Percentiles rank a stretch among this genome's conserved stretches.
Conservation (phyloP, 2,797 vertebrate genomes). For the Xyrichtys novacula region DNA sequence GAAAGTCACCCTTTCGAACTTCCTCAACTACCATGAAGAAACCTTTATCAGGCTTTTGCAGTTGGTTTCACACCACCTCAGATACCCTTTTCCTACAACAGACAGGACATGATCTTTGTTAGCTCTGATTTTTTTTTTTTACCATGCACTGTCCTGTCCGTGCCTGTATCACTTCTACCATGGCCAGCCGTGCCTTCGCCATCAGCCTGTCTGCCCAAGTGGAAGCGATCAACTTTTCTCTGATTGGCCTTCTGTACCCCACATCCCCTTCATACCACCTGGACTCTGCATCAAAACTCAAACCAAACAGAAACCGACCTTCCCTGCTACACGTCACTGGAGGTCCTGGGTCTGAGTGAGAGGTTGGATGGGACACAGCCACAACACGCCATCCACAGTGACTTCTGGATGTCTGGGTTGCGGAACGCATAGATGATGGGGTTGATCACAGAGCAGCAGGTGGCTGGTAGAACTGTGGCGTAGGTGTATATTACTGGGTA, state of each 20-base stretch:
- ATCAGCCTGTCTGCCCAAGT: slow-evolving; percentile 25
- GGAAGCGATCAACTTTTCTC: slow-evolving; percentile 14
- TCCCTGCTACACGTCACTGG: slow-evolving; percentile 90
- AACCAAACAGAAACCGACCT: slow-evolving; percentile 39
- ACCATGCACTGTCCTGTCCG: slow-evolving; percentile 19
- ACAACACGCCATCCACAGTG: slow-evolving; percentile 92
- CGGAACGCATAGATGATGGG: slow-evolving; percentile 93
- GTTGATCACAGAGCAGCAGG: slow-evolving; percentile 93
- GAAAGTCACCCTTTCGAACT: slow-evolving; percentile 21
- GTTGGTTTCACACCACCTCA: slow-evolving; percentile 54
- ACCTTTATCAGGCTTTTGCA: slow-evolving; percentile 62
- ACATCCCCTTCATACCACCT: slow-evolving; percentile 19
- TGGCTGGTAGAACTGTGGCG: slow-evolving; percentile 89
- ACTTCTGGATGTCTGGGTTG: slow-evolving; percentile 94
- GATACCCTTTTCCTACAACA: too few relatives aligned
- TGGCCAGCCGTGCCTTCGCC: slow-evolving; percentile 34
- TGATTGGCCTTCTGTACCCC: neutral
- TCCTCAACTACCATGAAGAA: slow-evolving; percentile 16
- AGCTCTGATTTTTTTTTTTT: slow-evolving; percentile 38
- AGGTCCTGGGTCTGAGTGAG: slow-evolving; percentile 90
- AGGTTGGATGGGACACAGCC: slow-evolving; percentile 88
- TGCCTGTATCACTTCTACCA: slow-evolving; percentile 3
- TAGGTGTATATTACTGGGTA: slow-evolving; percentile 92
- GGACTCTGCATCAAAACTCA: slow-evolving; percentile 31
- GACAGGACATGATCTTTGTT: slow-evolving; percentile 28